Base-by-base conservation (phyloP, 1,140 invertebrate species). In the Cheumatopsyche charites region DNA sequence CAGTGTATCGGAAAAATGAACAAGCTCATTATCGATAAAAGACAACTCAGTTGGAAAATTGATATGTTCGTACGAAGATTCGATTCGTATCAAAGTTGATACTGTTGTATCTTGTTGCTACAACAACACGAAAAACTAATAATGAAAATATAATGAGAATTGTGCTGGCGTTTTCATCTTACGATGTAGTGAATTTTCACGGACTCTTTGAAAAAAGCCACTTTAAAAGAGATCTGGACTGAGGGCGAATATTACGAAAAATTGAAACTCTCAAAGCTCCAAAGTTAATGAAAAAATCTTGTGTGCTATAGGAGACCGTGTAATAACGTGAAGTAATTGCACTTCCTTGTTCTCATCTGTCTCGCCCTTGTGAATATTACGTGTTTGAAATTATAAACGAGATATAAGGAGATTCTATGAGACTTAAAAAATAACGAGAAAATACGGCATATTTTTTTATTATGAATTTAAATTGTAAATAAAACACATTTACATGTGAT, bases 261-360 rank as follows among this genome's bases (percentile, higher is more conserved):
- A 63, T 63, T 63, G 62, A 63, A 63, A 62, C 4, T 42, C 62
- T 63, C 36, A 42, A 63, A 63, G 42, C 62, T 63, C 13, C 1
- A 63, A 63, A 63, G n/a, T 42, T 42, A 42, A 63, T 63, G 62
- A 63, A 63, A 63, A 58, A 58, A 58, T 58, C 55, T 25, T 13
- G 19, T 26, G 55, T 58, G 55, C 55, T 13, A 25, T 26, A 11
- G 23, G 23, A 25, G 23, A 9, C 21, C 7, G 21, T 58, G 13
- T 58, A 26, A 58, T 58, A 58, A 58, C 19, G 55, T 26, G 7
- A 58, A 58, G 55, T 58, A 58, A 58, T 58, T 58, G 55, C 55
- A 25, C 55, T 58, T 58, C 55, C 23, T 58, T 58, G 55, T 58
- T 58, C 55, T 5, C 55, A 0, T 58, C 19, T 58, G 23, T 58